Conservation (phyloP, 2,113 vertebrate species). For the Vulpes ferrilata region DNA sequence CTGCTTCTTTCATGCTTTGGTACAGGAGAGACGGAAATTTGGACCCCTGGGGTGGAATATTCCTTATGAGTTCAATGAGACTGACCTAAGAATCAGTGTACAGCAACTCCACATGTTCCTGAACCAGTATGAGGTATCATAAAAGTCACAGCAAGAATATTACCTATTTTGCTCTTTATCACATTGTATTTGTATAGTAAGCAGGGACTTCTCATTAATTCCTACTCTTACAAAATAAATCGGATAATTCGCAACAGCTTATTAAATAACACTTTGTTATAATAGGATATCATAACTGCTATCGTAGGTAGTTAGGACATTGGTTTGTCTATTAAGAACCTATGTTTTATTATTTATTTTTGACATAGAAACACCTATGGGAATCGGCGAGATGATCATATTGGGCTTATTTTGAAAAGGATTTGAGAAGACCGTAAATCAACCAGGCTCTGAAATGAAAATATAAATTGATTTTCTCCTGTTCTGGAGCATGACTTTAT, state of each 20-base stretch:
- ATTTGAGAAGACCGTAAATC: not conserved
- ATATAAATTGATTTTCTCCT: not conserved
- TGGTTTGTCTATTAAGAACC: not conserved
- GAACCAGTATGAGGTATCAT: constrained; percentile 92
- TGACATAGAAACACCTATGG: not conserved
- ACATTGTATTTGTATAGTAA: not conserved
- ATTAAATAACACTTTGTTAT: not conserved
- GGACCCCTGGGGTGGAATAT: constrained; percentile 95
- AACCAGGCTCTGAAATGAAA: not conserved
- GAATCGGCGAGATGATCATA: not conserved
- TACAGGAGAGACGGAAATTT: constrained; percentile 94
- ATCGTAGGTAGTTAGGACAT: not conserved
- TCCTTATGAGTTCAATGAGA: constrained; percentile 94
- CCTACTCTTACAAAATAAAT: not conserved
- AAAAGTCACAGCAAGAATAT: not conserved
- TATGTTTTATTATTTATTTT: constrained; percentile 23
- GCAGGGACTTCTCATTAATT: not conserved
- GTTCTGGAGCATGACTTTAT: not conserved
- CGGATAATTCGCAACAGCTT: not conserved
- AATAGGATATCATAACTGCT: not conserved
- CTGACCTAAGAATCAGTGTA: constrained; percentile 93
- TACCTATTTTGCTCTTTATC: not conserved
- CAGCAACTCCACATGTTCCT: constrained; percentile 95
- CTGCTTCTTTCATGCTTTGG: constrained; percentile 94
- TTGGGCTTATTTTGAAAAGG: not conserved